Conservation (phyloP, 2,888 invertebrate species). For the Oligia fasciuncula region DNA sequence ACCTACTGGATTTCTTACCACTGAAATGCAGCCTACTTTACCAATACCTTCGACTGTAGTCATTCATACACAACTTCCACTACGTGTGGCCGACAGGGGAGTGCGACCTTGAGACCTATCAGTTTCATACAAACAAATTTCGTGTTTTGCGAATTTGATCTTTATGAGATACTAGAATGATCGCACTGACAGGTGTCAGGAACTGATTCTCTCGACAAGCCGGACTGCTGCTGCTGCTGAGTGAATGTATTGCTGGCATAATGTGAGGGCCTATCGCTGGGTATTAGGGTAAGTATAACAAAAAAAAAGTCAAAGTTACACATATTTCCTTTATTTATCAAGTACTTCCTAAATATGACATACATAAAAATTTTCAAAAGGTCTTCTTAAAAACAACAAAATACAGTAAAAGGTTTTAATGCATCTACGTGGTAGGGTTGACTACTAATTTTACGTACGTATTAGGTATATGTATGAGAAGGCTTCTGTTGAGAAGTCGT, state of each 20-base stretch:
- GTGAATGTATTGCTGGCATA: not conserved
- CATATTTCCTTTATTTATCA: constrained; percentile 45
- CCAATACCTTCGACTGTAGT: no score
- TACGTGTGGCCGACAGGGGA: no score
- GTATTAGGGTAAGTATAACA: not conserved
- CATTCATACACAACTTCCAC: no score
- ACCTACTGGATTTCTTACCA: no score
- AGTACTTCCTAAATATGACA: constrained; percentile 50
- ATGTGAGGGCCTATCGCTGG: not conserved
- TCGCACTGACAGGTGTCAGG: no score
- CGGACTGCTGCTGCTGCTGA: no score
- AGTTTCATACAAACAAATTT: no score
- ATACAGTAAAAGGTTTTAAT: constrained; percentile 26
- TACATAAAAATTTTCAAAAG: constrained; percentile 55
- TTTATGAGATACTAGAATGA: no score
- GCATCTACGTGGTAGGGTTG: constrained; percentile 4
- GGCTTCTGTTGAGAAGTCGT: not conserved
- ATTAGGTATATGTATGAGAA: not conserved
- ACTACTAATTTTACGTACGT: constrained; percentile 1
- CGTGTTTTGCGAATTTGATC: no score
- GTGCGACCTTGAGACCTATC: no score
- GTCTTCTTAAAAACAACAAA: constrained; percentile 45
- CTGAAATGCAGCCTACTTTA: no score
- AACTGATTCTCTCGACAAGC: no score
- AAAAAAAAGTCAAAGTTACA: constrained; percentile 12